Evolutionary conservation across 2,113 vertebrate genomes (phyloP).

Genomic region (Gnathonemus echidnorhynchus): DNA sequence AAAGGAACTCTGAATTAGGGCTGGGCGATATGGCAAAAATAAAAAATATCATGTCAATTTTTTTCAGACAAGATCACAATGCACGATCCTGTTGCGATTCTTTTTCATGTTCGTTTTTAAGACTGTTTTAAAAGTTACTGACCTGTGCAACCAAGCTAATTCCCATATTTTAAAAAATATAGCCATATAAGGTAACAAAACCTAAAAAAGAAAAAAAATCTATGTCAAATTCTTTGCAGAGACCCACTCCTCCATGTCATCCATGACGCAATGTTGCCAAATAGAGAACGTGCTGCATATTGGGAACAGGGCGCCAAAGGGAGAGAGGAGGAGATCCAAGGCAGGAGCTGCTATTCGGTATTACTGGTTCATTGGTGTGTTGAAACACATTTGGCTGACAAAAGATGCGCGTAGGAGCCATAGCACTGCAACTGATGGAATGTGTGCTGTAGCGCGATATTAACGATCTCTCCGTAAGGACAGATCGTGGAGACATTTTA

Average conservation of each 20-base stretch:
- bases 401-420: not conserved
- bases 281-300: not conserved
- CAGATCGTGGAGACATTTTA: not conserved
- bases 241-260: not conserved
- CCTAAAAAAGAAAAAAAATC: not conserved
- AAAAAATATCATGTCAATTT: not conserved
- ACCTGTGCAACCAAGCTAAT: not conserved
- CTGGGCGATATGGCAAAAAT: not conserved
- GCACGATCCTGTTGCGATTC: not conserved
- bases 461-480: not conserved
- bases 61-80: not conserved
- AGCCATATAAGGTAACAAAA: not conserved
- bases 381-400: not conserved
- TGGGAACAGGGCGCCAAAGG: not conserved
- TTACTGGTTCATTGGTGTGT: not conserved
- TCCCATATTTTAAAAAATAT: not conserved
- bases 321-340: not conserved
- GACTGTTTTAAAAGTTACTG: not conserved
- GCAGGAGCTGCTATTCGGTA: not conserved
- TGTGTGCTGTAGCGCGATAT: too few species aligned
- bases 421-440: not conserved
- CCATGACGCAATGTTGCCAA: not conserved
- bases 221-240: not conserved
- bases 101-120: not conserved
- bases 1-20: not conserved